A percentile compares a stretch with the other conserved stretches of the same genome.
These are phyloP conservation scores for Cryptus viduatorius DNA, from an alignment of 2,888 invertebrate genomes.

Conservation along the genomic window DNA sequence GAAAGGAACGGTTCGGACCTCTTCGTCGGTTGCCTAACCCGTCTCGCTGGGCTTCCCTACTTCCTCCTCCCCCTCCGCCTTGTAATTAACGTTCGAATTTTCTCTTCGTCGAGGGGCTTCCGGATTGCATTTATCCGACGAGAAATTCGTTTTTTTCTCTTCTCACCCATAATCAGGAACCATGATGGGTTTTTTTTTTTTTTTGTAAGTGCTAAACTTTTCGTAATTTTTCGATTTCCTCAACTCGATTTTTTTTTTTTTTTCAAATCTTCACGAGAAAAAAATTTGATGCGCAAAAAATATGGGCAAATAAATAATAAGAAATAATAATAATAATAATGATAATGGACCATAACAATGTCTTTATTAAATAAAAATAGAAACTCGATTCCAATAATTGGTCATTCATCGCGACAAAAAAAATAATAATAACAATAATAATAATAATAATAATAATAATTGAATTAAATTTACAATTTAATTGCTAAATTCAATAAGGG, in stretches of 20 bases:
- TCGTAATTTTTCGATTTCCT: not conserved
- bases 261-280: not conserved
- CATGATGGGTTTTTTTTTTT: no score
- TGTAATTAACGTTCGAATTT: slow-evolving; percentile 59
- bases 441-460: slow-evolving; percentile 14
- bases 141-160: not conserved
- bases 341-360: slow-evolving; percentile 19
- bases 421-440: not conserved
- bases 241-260: not conserved
- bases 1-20: slow-evolving; percentile 36
- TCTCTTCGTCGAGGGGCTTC: slow-evolving; percentile 34
- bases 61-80: not conserved
- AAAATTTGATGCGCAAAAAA: not conserved
- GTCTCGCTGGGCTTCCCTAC: slow-evolving; percentile 1
- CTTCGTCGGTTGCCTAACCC: slow-evolving; percentile 20
- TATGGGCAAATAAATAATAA: not conserved
- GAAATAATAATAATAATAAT: slow-evolving; percentile 19
- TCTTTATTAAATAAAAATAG: slow-evolving; percentile 32
- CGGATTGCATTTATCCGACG: slow-evolving; percentile 29
- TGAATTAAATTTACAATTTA: slow-evolving; percentile 36
- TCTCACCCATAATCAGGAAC: no score
- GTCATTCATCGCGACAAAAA: not conserved
- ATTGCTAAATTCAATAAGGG: slow-evolving; percentile 26
- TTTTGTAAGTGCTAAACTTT: no score
- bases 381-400: not conserved